A percentile compares a stretch with the other conserved stretches of the same genome.
Evolutionary conservation across 2,888 invertebrate genomes (phyloP).

Genomic region (Drosophila vallismaia): DNA sequence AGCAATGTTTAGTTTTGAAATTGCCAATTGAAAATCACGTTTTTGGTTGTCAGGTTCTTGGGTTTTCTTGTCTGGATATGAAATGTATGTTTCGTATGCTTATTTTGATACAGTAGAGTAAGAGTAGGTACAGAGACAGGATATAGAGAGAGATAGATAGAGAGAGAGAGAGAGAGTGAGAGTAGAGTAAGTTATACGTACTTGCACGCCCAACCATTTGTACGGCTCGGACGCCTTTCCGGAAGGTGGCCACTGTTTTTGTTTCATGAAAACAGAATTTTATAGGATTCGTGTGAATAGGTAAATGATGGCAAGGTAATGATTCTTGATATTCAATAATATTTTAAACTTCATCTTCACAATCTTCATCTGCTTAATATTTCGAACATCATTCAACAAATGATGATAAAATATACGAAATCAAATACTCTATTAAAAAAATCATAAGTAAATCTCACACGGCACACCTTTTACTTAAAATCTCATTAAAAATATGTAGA

Average conservation of each 20-base stretch:
- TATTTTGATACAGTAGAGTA: slow-evolving; percentile 49
- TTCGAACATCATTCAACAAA: slow-evolving; percentile 44
- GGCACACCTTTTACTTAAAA: slow-evolving; percentile 61
- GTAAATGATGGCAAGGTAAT: slow-evolving; percentile 82
- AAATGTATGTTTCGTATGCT: slow-evolving; percentile 56
- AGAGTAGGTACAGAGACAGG: slow-evolving; percentile 46
- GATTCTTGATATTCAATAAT: slow-evolving; percentile 54
- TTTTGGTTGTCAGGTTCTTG: slow-evolving; percentile 18
- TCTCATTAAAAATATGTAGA: slow-evolving; percentile 49
- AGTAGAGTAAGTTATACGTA: slow-evolving; percentile 88
- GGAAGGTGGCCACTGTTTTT: slow-evolving; percentile 98
- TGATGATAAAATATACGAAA: slow-evolving; percentile 27
- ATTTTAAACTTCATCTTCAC: slow-evolving; percentile 18
- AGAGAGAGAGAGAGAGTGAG: slow-evolving; percentile 57
- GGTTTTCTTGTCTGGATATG: slow-evolving; percentile 28
- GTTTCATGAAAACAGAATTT: slow-evolving; percentile 84
- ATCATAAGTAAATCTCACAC: slow-evolving; percentile 55
- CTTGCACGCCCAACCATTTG: slow-evolving; percentile 99
- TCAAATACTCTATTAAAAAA: slow-evolving; percentile 28
- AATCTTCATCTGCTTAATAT: slow-evolving; percentile 31
- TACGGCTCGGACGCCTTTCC: slow-evolving; percentile 99
- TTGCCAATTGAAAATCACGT: slow-evolving; percentile 36
- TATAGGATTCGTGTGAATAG: slow-evolving; percentile 84
- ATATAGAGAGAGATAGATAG: slow-evolving; percentile 45
- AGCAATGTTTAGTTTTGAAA: slow-evolving; percentile 18